Evolutionary conservation across 2,888 invertebrate genomes (phyloP).

Genomic region (Caenorhabditis auriculariae): DNA sequence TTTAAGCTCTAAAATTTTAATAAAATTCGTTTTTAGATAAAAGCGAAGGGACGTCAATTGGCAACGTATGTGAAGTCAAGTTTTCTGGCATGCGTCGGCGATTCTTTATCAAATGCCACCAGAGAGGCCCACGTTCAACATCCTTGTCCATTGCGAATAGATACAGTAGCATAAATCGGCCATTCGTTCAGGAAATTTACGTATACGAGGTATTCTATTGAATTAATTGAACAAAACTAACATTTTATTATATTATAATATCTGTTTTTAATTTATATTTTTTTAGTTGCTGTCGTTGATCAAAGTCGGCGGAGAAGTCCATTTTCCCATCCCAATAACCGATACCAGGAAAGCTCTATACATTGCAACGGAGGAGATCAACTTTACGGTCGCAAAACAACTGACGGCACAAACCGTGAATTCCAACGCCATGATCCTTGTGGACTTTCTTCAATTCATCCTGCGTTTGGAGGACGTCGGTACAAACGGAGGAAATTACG

Average conservation of each 20-base stretch:
- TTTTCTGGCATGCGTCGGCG: slow-evolving; percentile 15
- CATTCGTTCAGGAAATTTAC: slow-evolving; percentile 12
- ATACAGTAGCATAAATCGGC: slow-evolving; percentile 12
- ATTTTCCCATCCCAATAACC: slow-evolving; percentile 13
- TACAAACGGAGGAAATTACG: slow-evolving; percentile 12
- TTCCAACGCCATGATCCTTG: slow-evolving; percentile 9
- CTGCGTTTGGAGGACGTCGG: slow-evolving; percentile 16
- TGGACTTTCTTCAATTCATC: slow-evolving; percentile 16
- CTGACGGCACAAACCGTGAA: slow-evolving; percentile 10
- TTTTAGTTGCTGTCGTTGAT: slow-evolving; percentile 16
- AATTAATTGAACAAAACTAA: slow-evolving; percentile 19
- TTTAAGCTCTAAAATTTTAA: slow-evolving; percentile 21
- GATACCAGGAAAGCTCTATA: slow-evolving; percentile 11
- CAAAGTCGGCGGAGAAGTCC: slow-evolving; percentile 16
- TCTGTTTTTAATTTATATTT: slow-evolving; percentile 12
- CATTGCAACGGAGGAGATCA: slow-evolving; percentile 15
- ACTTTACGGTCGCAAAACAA: slow-evolving; percentile 15
- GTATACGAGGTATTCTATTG: slow-evolving; percentile 19
- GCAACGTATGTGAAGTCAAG: slow-evolving; percentile 14
- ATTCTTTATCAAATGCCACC: slow-evolving; percentile 14
- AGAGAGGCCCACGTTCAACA: slow-evolving; percentile 11
- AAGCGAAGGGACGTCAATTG: slow-evolving; percentile 17
- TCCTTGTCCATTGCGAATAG: slow-evolving; percentile 14
- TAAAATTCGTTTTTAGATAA: slow-evolving; percentile 22
- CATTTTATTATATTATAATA: slow-evolving; percentile 14